Evolutionary conservation across 2,113 vertebrate genomes (phyloP).

Genomic region (Caranx melampygus): DNA sequence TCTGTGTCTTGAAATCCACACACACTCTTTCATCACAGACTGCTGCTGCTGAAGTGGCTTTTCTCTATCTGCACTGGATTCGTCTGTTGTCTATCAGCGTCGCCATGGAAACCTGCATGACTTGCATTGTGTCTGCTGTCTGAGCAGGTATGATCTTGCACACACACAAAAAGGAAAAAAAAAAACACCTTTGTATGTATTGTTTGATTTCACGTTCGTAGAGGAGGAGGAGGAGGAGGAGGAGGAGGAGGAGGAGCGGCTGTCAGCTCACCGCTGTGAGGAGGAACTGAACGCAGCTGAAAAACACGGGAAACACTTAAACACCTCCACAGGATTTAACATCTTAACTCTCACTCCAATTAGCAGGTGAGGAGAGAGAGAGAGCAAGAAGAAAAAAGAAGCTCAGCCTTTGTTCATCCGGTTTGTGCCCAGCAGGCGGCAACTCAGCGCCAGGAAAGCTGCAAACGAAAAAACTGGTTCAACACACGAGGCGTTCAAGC

Average conservation of each 20-base stretch:
- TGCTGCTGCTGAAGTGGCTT: neutral
- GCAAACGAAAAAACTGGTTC: too few relatives aligned
- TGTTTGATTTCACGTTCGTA: neutral
- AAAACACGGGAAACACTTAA: too few relatives aligned
- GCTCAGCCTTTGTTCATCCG: neutral
- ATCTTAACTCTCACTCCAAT: too few relatives aligned
- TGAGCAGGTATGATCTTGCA: neutral
- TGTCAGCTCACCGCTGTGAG: too few relatives aligned
- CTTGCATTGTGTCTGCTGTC: neutral
- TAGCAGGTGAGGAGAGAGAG: too few relatives aligned
- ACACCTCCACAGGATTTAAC: too few relatives aligned
- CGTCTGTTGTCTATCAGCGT: conserved; percentile 12
- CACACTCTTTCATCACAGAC: neutral
- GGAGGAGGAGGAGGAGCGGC: neutral
- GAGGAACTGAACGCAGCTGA: too few relatives aligned
- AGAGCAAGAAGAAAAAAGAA: neutral
- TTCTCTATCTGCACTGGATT: neutral
- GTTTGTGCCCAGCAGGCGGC: neutral
- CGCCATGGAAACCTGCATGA: conserved; percentile 9
- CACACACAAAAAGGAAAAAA: neutral
- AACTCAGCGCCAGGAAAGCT: too few relatives aligned
- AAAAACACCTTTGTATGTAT: neutral
- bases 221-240: neutral
- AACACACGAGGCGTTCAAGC: too few relatives aligned
- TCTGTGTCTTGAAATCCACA: conserved; percentile 40